A percentile compares a stretch with the other conserved stretches of the same genome.
Conservation (phyloP, 2,113 vertebrate species). For the Rhagologus leucostigma region DNA sequence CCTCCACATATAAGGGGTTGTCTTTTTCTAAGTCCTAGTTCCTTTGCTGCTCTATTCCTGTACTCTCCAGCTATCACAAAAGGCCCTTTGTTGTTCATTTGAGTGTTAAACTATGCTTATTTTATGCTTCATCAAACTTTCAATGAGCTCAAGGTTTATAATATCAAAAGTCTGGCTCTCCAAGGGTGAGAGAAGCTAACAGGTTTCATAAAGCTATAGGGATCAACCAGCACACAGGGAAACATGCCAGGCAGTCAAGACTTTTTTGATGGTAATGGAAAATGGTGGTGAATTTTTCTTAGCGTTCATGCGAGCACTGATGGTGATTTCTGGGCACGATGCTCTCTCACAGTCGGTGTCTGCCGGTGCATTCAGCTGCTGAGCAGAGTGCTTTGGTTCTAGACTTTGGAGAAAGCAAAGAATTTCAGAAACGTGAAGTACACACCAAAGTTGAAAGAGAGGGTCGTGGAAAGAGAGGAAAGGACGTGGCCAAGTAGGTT, state of each 20-base stretch:
- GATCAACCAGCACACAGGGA: not conserved
- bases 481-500: not conserved
- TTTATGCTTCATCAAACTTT: conserved; percentile 34
- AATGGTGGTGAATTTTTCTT: not conserved
- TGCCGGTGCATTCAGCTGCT: not conserved
- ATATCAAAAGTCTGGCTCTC: not conserved
- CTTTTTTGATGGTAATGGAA: not conserved
- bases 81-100: conserved; percentile 40
- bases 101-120: conserved; percentile 8
- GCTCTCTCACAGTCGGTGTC: not conserved
- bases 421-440: not conserved
- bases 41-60: not conserved
- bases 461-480: not conserved
- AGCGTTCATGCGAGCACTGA: not conserved
- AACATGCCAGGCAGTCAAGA: not conserved
- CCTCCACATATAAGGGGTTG: not conserved
- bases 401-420: not conserved
- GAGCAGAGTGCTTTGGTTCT: not conserved
- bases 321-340: not conserved
- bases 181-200: not conserved
- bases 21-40: not conserved
- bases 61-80: not conserved
- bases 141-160: conserved; percentile 20
- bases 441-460: not conserved
- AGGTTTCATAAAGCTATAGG: not conserved